Evolutionary conservation across 2,113 vertebrate species (phyloP).

Genomic region (Aspidoscelis tigris): DNA sequence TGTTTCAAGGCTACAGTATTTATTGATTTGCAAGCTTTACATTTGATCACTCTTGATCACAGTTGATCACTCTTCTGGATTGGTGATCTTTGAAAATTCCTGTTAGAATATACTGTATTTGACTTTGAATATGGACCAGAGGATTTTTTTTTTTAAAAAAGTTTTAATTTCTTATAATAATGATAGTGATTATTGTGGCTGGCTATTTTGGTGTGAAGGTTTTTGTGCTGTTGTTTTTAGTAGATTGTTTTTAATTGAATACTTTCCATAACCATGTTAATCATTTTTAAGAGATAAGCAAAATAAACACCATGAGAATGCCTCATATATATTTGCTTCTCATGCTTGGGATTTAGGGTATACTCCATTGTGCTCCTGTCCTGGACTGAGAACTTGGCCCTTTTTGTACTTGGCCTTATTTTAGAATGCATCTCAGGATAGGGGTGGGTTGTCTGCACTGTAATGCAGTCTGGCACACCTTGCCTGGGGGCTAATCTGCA

Average conservation of each 20-base stretch:
- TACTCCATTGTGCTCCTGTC: too few species aligned
- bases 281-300: background rate
- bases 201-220: background rate
- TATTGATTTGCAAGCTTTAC: background rate
- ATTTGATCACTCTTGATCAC: background rate
- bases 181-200: background rate
- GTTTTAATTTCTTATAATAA: background rate
- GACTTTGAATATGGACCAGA: background rate
- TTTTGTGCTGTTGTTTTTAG: background rate
- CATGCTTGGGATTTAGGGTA: background rate
- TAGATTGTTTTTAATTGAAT: constrained; percentile 31
- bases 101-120: background rate
- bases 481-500: too few species aligned
- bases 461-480: too few species aligned
- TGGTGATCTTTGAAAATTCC: background rate
- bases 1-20: background rate
- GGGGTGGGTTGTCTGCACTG: too few species aligned
- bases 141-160: background rate
- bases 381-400: too few species aligned
- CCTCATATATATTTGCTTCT: background rate
- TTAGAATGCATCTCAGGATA: too few species aligned
- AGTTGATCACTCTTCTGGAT: background rate
- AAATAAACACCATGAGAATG: background rate
- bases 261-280: background rate
- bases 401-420: too few species aligned